Evolutionary conservation across 1,140 invertebrate genomes (phyloP).

Genomic region (Trichomalopsis sarcophagae): DNA sequence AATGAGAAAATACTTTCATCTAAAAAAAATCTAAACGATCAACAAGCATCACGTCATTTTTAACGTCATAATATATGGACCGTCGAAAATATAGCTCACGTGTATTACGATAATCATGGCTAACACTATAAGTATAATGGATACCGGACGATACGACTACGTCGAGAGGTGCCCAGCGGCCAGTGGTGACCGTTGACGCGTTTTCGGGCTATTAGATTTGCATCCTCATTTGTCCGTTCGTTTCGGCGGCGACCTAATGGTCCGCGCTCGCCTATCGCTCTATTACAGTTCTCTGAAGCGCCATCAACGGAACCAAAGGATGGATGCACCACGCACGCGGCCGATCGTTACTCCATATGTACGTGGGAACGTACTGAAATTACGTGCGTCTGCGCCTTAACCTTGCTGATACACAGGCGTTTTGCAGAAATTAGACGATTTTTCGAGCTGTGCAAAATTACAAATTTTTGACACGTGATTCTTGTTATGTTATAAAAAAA

Average conservation of each 20-base stretch:
- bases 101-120: background rate
- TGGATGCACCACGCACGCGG: background rate
- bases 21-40: no score
- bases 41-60: no score
- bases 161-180: background rate
- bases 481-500: no score
- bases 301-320: background rate
- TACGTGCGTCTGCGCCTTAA: background rate
- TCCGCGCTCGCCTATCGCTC: background rate
- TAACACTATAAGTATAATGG: no score
- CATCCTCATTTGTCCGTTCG: background rate
- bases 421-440: no score
- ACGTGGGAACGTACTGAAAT: background rate
- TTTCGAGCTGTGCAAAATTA: no score
- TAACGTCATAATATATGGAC: no score
- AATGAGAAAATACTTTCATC: no score
- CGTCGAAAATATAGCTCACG: no score
- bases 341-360: background rate
- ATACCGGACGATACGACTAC: background rate
- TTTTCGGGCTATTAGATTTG: background rate
- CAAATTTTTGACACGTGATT: no score
- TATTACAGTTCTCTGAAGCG: background rate
- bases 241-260: background rate
- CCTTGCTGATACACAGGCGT: background rate
- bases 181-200: background rate